Percentiles rank a stretch among this genome's conserved stretches.
phyloP scores from a whole-genome alignment of 1,140 invertebrate genomes.

The Anastrepha ludens region DNA sequence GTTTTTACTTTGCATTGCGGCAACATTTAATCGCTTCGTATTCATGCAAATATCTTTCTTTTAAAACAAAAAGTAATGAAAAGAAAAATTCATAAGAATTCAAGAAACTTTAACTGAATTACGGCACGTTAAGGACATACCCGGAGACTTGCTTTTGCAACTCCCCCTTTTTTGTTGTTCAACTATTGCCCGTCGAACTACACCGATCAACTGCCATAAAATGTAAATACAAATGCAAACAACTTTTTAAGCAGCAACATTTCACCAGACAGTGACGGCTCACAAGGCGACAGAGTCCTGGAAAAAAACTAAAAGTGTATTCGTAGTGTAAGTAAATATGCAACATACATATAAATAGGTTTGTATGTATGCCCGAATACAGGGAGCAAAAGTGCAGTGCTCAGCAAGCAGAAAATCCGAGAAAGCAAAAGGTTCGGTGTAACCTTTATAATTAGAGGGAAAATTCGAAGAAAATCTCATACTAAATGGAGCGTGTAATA shows the following conservation, averaged over 20 bases:
- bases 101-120: conserved; percentile 37
- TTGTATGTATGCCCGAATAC: too few relatives aligned
- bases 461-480: neutral
- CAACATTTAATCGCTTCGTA: conserved; percentile 10
- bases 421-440: neutral
- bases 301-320: neutral
- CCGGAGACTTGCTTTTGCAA: neutral
- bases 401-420: neutral
- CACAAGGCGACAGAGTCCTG: neutral
- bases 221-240: conserved; percentile 28
- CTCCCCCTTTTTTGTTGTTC: neutral
- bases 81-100: neutral
- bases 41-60: conserved; percentile 37
- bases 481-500: neutral
- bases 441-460: neutral
- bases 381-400: neutral
- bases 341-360: too few relatives aligned
- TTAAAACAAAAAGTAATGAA: neutral
- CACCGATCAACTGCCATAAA: conserved; percentile 39
- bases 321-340: neutral
- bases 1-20: neutral
- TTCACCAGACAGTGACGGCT: neutral
- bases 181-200: conserved; percentile 13
- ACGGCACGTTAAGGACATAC: conserved; percentile 30
- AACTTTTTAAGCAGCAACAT: neutral